Percentiles rank a stretch among this genome's conserved stretches.
These are phyloP conservation scores for Phania funesta DNA, from an alignment of 2,888 invertebrate species.

Conservation along the genomic window DNA sequence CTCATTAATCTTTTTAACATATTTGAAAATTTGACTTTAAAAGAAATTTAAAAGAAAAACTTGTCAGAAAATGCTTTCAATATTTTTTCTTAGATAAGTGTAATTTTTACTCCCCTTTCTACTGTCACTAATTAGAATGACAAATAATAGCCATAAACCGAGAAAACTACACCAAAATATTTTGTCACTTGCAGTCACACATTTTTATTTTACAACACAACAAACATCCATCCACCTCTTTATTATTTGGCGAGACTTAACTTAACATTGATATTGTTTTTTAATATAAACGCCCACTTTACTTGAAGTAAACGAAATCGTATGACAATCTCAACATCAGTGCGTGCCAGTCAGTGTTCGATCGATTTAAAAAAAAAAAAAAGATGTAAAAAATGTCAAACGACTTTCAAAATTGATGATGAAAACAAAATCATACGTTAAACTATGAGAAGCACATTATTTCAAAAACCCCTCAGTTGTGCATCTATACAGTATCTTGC, in stretches of 20 bases:
- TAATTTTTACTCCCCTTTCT: too few species aligned
- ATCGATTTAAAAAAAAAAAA: conserved; percentile 64
- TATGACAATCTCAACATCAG: conserved; percentile 19
- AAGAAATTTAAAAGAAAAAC: too few species aligned
- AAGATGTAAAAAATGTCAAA: conserved; percentile 63
- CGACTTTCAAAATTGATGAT: conserved; percentile 67
- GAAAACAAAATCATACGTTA: conserved; percentile 39
- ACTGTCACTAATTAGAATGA: too few species aligned
- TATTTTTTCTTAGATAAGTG: too few species aligned
- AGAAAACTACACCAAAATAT: too few species aligned
- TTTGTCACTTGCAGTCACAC: too few species aligned
- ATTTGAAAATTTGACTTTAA: too few species aligned
- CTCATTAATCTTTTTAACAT: too few species aligned
- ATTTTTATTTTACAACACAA: too few species aligned
- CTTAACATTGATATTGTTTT: conserved; percentile 35
- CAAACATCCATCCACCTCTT: conserved; percentile 10
- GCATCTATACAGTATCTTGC: not conserved
- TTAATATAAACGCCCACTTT: conserved; percentile 47
- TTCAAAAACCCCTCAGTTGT: conserved; percentile 21
- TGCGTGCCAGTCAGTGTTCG: conserved; percentile 28
- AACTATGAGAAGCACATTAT: conserved; percentile 58
- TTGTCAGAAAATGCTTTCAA: too few species aligned
- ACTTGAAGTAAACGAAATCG: not conserved
- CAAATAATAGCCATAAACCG: too few species aligned
- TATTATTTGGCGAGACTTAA: not conserved